Evolutionary conservation across 2,113 vertebrate genomes (phyloP).

Genomic region (Apaloderma vittatum): DNA sequence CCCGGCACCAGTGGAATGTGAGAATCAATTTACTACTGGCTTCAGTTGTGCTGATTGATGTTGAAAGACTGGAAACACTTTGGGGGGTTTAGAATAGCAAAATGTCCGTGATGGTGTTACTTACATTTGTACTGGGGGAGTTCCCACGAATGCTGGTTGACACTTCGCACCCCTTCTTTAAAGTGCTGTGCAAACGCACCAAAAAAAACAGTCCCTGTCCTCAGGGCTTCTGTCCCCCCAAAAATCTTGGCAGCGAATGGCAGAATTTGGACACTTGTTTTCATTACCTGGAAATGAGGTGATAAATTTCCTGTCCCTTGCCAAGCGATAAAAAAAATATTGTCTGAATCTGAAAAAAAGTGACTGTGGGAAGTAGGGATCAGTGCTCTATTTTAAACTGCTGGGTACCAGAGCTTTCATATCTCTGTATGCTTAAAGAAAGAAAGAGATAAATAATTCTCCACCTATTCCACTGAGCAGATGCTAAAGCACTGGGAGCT

Average conservation of each 20-base stretch:
- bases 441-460: too few relatives aligned
- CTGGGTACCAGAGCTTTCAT: not conserved
- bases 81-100: not conserved
- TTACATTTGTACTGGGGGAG: not conserved
- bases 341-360: not conserved
- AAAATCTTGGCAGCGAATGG: not conserved
- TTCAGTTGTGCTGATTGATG: slow-evolving; percentile 45
- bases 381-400: not conserved
- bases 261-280: not conserved
- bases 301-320: not conserved
- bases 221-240: not conserved
- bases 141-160: not conserved
- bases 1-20: slow-evolving; percentile 31
- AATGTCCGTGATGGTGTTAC: not conserved
- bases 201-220: not conserved
- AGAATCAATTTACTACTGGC: slow-evolving; percentile 61
- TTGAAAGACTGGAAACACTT: slow-evolving; percentile 57
- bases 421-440: not conserved
- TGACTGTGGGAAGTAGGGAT: not conserved
- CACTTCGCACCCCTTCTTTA: not conserved
- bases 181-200: not conserved
- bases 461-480: not conserved
- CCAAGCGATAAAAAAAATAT: not conserved
- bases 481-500: not conserved
- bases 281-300: slow-evolving; percentile 18